These are phyloP conservation scores for Babylonia areolata DNA, from an alignment of 1,140 invertebrate genomes.

Conservation along the genomic window DNA sequence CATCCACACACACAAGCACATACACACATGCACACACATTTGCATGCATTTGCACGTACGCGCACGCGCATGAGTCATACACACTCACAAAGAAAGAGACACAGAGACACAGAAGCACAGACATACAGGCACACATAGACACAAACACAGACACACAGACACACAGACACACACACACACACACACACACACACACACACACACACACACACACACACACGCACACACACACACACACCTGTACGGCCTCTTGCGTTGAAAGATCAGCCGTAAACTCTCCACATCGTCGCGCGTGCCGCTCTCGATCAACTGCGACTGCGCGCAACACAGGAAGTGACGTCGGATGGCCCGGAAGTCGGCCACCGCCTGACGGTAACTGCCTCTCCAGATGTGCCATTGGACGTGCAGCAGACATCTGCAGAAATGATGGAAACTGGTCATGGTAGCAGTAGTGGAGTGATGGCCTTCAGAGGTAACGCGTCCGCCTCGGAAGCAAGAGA, in stretches of 20 bases:
- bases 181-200: constrained; percentile 3
- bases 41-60: not conserved
- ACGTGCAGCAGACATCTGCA: constrained; percentile 32
- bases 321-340: constrained; percentile 31
- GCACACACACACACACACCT: constrained; percentile 29
- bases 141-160: not conserved
- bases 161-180: not conserved
- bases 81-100: not conserved
- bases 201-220: constrained; percentile 21
- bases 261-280: constrained; percentile 7
- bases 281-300: constrained; percentile 20
- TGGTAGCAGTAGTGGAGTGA: no score
- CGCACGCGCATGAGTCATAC: not conserved
- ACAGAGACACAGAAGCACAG: not conserved
- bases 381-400: constrained; percentile 35
- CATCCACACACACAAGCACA: not conserved
- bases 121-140: not conserved
- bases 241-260: constrained; percentile 15
- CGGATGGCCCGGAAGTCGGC: constrained; percentile 33
- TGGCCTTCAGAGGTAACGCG: no score
- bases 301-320: constrained; percentile 14
- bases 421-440: no score
- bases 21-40: not conserved
- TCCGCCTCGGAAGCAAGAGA: no score
- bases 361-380: constrained; percentile 25